Conservation (phyloP, 2,113 vertebrate genomes). For the Scopus umbretta region DNA sequence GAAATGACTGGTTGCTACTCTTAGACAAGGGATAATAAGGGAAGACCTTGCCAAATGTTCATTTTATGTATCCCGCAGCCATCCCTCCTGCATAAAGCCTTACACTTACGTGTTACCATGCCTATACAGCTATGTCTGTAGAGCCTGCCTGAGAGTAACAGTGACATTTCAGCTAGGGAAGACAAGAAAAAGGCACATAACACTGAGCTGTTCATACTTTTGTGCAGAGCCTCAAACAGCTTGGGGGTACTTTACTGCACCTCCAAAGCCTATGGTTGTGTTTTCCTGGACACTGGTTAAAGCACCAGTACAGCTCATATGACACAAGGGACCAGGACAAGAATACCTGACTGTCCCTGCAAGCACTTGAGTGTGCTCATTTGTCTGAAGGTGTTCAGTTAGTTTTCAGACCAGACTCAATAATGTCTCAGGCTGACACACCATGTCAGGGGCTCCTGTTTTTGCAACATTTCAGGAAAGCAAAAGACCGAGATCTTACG, state of each 20-base stretch:
- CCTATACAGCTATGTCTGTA: not conserved
- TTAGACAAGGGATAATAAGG: not conserved
- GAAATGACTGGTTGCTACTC: not conserved
- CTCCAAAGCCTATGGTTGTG: accelerated
- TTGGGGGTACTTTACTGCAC: not conserved
- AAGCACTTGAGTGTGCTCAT: not conserved
- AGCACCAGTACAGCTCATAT: not conserved
- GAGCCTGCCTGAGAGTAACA: not conserved
- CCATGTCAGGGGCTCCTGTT: not conserved
- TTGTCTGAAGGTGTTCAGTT: not conserved
- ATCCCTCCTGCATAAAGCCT: not conserved
- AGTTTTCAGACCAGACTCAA: not conserved
- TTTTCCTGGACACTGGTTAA: not conserved
- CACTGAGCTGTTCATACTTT: not conserved
- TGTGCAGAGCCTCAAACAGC: not conserved
- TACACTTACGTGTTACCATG: accelerated
- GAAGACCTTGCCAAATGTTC: not conserved
- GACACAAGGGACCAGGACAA: not conserved
- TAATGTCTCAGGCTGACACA: not conserved
- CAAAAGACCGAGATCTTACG: not conserved
- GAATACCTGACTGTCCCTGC: not conserved
- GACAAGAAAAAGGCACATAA: not conserved
- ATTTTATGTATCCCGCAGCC: not conserved
- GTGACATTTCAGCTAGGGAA: not conserved
- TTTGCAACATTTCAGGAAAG: not conserved